A percentile compares a stretch with the other conserved stretches of the same genome.
Conservation (phyloP, 2,888 invertebrate species). For the Pardosa pseudoannulata region DNA sequence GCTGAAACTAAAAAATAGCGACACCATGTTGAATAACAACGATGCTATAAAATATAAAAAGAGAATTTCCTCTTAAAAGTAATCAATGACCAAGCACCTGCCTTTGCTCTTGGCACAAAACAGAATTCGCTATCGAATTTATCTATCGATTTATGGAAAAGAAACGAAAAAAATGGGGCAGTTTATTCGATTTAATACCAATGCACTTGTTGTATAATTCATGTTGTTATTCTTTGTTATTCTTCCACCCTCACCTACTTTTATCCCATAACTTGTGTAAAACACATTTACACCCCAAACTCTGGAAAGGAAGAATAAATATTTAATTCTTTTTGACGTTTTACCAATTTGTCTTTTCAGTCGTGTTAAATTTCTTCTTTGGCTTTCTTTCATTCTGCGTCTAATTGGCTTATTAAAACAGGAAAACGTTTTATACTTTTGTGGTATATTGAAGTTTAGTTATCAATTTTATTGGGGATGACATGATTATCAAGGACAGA, state of each 20-base stretch:
- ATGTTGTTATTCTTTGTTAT: neutral
- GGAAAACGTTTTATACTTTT: too few relatives aligned
- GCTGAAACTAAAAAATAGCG: neutral
- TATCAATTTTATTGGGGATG: too few relatives aligned
- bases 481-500: too few relatives aligned
- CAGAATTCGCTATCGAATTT: neutral
- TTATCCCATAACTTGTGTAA: neutral
- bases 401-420: too few relatives aligned
- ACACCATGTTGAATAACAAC: constrained; percentile 3
- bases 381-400: too few relatives aligned
- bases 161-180: neutral
- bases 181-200: neutral
- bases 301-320: too few relatives aligned
- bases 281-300: neutral
- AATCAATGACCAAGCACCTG: constrained; percentile 1
- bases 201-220: neutral
- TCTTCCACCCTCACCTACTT: neutral
- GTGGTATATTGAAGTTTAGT: too few relatives aligned
- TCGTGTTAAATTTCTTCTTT: too few relatives aligned
- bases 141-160: constrained; percentile 11
- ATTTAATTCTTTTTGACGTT: too few relatives aligned
- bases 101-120: neutral
- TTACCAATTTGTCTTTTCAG: too few relatives aligned
- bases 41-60: neutral
- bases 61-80: neutral